Percentiles rank a stretch among this genome's conserved stretches.
phyloP scores from a whole-genome alignment of 1,140 invertebrate species.

The Chionoecetes opilio region DNA sequence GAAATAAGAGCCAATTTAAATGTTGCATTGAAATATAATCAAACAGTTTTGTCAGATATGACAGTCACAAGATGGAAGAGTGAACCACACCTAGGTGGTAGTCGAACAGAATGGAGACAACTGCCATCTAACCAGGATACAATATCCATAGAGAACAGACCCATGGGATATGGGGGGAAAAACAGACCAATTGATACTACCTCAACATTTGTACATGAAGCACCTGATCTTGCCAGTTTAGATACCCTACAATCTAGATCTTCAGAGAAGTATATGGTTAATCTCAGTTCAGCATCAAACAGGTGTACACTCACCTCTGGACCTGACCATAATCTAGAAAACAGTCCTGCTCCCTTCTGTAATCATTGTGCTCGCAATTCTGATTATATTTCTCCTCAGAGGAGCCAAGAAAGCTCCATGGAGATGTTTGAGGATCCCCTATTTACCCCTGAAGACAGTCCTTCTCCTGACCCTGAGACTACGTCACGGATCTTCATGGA shows the following conservation, averaged over 20 bases:
- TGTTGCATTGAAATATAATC: background rate
- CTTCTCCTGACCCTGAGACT: conserved; percentile 59
- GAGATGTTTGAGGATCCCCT: conserved; percentile 71
- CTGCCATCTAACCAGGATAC: background rate
- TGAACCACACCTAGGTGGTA: conserved; percentile 52
- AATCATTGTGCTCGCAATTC: conserved; percentile 55
- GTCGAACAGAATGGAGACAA: background rate
- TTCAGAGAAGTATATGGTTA: background rate
- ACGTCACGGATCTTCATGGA: conserved; percentile 41
- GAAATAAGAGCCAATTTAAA: conserved; percentile 46
- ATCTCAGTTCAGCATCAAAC: background rate
- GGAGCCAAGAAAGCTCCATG: conserved; percentile 59
- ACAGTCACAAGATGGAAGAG: conserved; percentile 65
- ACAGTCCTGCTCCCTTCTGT: conserved; percentile 35
- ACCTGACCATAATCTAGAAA: background rate
- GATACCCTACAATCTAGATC: conserved; percentile 62
- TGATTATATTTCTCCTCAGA: conserved; percentile 45
- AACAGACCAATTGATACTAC: background rate
- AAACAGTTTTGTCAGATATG: background rate
- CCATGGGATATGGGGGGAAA: conserved; percentile 1
- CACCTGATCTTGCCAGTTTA: conserved; percentile 39
- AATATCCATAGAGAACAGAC: conserved; percentile 49
- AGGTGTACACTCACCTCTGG: background rate
- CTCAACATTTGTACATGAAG: conserved; percentile 44
- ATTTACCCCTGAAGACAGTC: conserved; percentile 53